Evolutionary conservation across 1,140 invertebrate species (phyloP).

Genomic region (Drosophila leontia): DNA sequence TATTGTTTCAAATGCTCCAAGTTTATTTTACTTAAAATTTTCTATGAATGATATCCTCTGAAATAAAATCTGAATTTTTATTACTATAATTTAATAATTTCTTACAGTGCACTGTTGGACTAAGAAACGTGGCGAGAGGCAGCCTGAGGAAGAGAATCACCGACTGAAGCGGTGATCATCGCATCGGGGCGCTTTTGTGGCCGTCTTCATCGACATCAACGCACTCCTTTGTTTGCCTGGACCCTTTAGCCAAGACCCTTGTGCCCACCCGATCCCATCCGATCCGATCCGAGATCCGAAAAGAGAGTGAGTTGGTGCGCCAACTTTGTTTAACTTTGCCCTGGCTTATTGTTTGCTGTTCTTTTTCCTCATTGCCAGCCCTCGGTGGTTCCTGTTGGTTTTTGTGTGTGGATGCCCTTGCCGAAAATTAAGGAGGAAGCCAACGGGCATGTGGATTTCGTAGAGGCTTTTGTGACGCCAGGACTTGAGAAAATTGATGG

Average conservation of each 20-base stretch:
- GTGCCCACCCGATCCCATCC: conserved; percentile 20
- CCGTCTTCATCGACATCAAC: conserved; percentile 62
- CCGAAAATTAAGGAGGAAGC: conserved; percentile 39
- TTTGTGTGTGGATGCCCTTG: conserved; percentile 52
- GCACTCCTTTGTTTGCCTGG: conserved; percentile 43
- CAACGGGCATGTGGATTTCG: conserved; percentile 22
- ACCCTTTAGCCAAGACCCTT: conserved; percentile 34
- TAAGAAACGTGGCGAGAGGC: neutral
- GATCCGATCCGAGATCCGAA: conserved; percentile 8
- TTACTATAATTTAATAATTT: neutral
- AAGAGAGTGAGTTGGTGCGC: conserved; percentile 58
- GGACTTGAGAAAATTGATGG: neutral
- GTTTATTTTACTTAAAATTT: too few species aligned
- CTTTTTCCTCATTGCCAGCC: conserved; percentile 31
- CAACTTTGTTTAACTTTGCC: conserved; percentile 78
- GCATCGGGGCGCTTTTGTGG: conserved; percentile 78
- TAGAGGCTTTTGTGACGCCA: conserved; percentile 13
- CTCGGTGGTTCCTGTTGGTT: conserved; percentile 56
- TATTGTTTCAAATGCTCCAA: too few species aligned
- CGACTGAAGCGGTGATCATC: conserved; percentile 69
- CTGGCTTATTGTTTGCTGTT: conserved; percentile 63
- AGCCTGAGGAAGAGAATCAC: conserved; percentile 30
- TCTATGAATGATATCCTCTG: accelerated
- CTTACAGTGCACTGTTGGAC: neutral
- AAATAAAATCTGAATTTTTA: neutral